Evolutionary conservation across 2,888 invertebrate species (phyloP), one percentile per base, ranked within the genome.

Genomic region (Chelonus formosanus): DNA sequence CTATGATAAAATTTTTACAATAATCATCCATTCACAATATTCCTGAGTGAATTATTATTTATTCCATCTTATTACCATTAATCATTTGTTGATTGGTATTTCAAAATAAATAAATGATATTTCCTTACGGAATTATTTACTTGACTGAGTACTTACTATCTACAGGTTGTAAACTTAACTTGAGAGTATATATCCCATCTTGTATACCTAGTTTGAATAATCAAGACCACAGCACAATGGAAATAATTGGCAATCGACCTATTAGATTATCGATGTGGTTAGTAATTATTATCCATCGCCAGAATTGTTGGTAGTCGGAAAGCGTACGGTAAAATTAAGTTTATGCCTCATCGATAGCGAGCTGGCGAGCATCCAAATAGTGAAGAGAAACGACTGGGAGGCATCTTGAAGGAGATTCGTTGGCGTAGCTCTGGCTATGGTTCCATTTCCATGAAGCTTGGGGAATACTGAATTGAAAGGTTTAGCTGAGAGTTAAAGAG

Each of bases 351-450:
- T 53, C 53, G 45, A 66, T 62, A 57, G 59, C 3, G 20, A 31
- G n/a, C 62, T 66, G 66, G 66, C 66, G 57, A 52, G 10, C 31
- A 40, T 62, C 62, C 66, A 66, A 66, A 48, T 10, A 7, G 45
- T 31, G 47, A 43, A n/a, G 32, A 31, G 8, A 31, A 36, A 35
- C 10, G 10, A 31, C 32, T 32, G n/a, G 50, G 31, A 40, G 32
- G 7, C 7, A 34, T 32, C 44, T 48, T 36, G 45, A 35, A 47
- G 40, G 44, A 53, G 20, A 54, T 4, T 54, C 54, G 36, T 54
- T 62, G 53, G 20, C 50, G 52, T 60, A 52, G 52, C 34, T n/a
- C 52, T 56, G 45, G 47, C 56, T 52, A n/a, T 64, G 52, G 57
- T 64, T 64, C 44, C 44, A 58, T 58, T 58, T 58, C 57, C 56